Evolutionary conservation across 2,113 vertebrate genomes (phyloP).

Genomic region (Solenodon paradoxus): DNA sequence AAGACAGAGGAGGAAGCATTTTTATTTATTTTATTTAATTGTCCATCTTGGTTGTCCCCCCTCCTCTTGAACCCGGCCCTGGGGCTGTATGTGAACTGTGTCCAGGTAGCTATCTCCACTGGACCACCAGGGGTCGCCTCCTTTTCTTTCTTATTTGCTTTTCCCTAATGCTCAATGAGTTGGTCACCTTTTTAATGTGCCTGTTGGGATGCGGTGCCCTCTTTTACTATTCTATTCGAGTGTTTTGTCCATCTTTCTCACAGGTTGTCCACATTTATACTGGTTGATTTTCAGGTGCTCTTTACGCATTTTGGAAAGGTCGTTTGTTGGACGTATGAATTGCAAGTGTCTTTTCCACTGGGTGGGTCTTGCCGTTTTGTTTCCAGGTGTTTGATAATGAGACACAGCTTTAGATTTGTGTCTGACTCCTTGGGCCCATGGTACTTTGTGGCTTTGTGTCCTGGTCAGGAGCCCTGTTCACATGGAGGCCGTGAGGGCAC

Average conservation of each 20-base stretch:
- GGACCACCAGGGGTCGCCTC: no score
- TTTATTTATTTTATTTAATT: no score
- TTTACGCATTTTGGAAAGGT: not conserved
- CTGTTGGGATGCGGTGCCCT: fast-evolving
- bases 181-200: not conserved
- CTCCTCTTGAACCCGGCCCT: no score
- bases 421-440: no score
- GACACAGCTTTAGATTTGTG: no score
- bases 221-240: not conserved
- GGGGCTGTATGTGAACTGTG: no score
- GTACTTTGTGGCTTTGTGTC: not conserved
- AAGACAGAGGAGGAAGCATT: no score
- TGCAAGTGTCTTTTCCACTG: not conserved
- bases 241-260: not conserved
- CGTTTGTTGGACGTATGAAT: fast-evolving
- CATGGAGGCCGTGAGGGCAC: no score
- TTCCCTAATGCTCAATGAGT: not conserved
- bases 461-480: no score
- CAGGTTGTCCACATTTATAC: not conserved
- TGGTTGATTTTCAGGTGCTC: not conserved
- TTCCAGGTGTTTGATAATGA: not conserved
- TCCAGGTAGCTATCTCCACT: no score
- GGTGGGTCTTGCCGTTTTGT: not conserved
- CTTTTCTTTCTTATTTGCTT: not conserved
- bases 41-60: no score